Conservation (phyloP, 1,140 invertebrate species). For the Cydia pomonella region DNA sequence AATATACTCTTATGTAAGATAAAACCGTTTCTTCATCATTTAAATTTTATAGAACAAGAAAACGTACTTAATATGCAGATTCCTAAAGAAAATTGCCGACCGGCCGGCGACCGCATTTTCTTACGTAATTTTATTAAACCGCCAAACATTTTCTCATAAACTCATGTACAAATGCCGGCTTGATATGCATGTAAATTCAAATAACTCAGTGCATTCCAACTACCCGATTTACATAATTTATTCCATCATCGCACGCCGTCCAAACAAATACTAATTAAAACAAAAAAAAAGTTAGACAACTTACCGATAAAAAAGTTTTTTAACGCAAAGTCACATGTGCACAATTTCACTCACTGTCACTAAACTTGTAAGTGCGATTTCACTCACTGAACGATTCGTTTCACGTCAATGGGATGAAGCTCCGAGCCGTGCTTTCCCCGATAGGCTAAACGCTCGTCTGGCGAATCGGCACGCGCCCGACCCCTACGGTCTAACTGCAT, state of each 20-base stretch:
- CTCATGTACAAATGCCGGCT: constrained; percentile 58
- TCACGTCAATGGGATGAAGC: constrained; percentile 43
- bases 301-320: not conserved
- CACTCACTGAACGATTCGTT: constrained; percentile 39
- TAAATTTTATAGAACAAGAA: not conserved
- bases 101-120: not conserved
- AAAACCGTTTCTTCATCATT: not conserved
- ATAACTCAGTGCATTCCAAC: constrained; percentile 34
- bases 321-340: not conserved
- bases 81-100: constrained; percentile 1
- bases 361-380: constrained; percentile 42
- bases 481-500: constrained; percentile 58
- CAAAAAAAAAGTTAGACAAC: constrained; percentile 1
- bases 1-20: not conserved
- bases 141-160: not conserved
- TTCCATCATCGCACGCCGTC: constrained; percentile 36
- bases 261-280: not conserved
- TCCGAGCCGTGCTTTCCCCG: constrained; percentile 54
- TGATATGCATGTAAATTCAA: constrained; percentile 38
- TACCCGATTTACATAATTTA: constrained; percentile 39
- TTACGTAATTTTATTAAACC: constrained; percentile 26
- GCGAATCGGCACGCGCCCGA: constrained; percentile 45
- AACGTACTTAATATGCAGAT: not conserved
- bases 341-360: constrained; percentile 32
- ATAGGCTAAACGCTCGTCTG: constrained; percentile 61